These are phyloP conservation scores for Lepidurus arcticus DNA, from an alignment of 1,140 invertebrate species.

Conservation along the genomic window DNA sequence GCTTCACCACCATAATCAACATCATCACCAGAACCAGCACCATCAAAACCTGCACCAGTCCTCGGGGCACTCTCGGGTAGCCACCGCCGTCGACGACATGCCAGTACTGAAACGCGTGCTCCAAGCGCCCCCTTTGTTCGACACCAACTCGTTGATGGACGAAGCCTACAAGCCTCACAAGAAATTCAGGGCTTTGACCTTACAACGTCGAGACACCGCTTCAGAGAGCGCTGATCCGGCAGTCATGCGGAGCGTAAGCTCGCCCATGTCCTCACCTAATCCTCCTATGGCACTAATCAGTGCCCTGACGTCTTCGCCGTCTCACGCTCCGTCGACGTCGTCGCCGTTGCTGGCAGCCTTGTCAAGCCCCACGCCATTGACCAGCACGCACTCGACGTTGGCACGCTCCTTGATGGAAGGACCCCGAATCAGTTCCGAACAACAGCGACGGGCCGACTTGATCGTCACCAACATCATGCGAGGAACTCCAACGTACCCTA, in stretches of 20 bases:
- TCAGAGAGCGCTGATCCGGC: constrained; percentile 26
- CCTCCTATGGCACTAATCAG: constrained; percentile 19
- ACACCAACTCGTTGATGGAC: constrained; percentile 83
- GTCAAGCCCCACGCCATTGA: constrained; percentile 51
- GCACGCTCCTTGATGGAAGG: constrained; percentile 82
- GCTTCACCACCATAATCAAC: constrained; percentile 49
- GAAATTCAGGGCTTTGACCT: constrained; percentile 64
- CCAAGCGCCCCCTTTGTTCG: constrained; percentile 81
- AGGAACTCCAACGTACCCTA: constrained; percentile 44
- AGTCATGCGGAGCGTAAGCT: constrained; percentile 24
- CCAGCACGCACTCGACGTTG: constrained; percentile 76
- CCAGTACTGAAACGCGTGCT: constrained; percentile 84
- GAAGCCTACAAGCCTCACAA: constrained; percentile 92
- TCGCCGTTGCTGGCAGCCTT: constrained; percentile 29
- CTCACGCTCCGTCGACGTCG: background rate
- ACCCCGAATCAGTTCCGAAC: constrained; percentile 78
- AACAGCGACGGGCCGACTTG: constrained; percentile 74
- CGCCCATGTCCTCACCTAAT: constrained; percentile 27
- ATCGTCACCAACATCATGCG: constrained; percentile 84
- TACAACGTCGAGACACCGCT: constrained; percentile 33
- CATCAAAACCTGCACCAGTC: constrained; percentile 31
- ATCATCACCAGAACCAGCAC: constrained; percentile 34
- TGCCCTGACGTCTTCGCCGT: constrained; percentile 23
- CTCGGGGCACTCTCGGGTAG: background rate
- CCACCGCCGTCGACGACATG: constrained; percentile 71